Percentiles rank a stretch among this genome's conserved stretches.
These are phyloP conservation scores for Pseudorhiza aurosa DNA, from an alignment of 30 jellyfish, hydroid and myxozoan species.

Conservation along the genomic window DNA sequence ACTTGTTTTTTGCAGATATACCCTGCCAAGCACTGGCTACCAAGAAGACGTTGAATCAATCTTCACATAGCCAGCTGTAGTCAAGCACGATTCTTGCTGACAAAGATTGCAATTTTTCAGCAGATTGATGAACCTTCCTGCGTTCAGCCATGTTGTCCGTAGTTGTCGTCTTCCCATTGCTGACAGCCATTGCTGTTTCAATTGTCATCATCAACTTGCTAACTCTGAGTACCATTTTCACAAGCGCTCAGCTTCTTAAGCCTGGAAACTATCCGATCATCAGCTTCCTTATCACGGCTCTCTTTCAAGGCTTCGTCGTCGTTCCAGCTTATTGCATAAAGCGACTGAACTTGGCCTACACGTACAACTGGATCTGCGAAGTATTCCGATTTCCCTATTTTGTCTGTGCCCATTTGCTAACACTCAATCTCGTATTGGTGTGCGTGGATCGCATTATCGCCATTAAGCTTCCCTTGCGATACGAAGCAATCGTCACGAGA, in stretches of 20 bases:
- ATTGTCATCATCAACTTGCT: conserved; percentile 49
- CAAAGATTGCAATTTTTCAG: no score
- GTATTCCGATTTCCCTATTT: conserved; percentile 71
- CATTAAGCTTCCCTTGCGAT: conserved; percentile 55
- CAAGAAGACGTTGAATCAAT: no score
- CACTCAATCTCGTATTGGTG: conserved; percentile 41
- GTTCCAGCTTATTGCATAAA: conserved; percentile 61
- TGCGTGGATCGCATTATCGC: conserved; percentile 72
- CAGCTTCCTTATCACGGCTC: conserved; percentile 59
- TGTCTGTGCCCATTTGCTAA: conserved; percentile 63
- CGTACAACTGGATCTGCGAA: conserved; percentile 63
- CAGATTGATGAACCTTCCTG: no score
- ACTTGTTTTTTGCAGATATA: no score
- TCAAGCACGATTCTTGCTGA: no score
- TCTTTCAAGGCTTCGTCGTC: conserved; percentile 71
- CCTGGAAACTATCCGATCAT: conserved; percentile 69
- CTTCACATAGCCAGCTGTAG: no score
- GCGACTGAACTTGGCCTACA: conserved; percentile 4
- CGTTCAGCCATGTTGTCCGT: neutral
- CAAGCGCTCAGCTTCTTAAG: conserved; percentile 55
- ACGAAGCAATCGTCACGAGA: conserved; percentile 42
- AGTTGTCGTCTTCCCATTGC: conserved; percentile 27
- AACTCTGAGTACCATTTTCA: conserved; percentile 52
- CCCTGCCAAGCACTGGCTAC: no score
- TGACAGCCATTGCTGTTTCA: conserved; percentile 19